A percentile compares a stretch with the other conserved stretches of the same genome.
Conservation (phyloP, 2,113 vertebrate genomes). For the Melanocharis versteri region DNA sequence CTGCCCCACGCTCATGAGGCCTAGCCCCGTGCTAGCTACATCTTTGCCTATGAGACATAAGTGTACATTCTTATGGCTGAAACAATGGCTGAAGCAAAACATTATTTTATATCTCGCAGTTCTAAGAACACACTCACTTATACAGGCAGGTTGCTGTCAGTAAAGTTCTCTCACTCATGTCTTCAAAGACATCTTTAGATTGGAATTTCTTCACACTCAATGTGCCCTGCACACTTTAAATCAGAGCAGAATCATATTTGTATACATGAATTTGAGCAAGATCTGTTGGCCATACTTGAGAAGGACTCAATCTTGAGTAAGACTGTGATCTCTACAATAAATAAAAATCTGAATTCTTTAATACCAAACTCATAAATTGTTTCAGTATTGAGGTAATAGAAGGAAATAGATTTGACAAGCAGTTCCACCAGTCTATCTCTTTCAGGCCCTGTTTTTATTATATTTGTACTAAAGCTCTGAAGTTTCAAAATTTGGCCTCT, state of each 20-base stretch:
- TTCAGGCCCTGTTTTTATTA: not conserved
- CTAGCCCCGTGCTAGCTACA: not conserved
- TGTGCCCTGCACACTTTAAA: not conserved
- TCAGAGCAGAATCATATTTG: not conserved
- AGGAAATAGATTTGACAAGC: not conserved
- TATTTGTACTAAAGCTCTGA: not conserved
- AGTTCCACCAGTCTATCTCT: not conserved
- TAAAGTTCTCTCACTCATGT: not conserved
- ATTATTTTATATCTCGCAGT: not conserved
- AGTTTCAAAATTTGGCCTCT: not conserved
- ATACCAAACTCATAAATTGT: not conserved
- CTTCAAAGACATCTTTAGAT: not conserved
- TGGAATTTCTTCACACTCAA: not conserved
- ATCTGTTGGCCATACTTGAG: not conserved
- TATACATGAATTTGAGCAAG: not conserved
- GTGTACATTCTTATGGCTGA: not conserved
- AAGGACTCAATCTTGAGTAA: not conserved
- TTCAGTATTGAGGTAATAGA: not conserved
- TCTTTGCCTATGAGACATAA: not conserved
- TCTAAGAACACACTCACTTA: not conserved
- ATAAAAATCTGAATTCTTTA: not conserved
- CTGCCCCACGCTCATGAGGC: fast-evolving
- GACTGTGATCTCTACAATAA: too few relatives aligned
- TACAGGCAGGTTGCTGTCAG: not conserved
- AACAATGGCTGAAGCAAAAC: not conserved